Conservation (phyloP, 2,797 vertebrate species). For the Steatocranus sp. region DNA sequence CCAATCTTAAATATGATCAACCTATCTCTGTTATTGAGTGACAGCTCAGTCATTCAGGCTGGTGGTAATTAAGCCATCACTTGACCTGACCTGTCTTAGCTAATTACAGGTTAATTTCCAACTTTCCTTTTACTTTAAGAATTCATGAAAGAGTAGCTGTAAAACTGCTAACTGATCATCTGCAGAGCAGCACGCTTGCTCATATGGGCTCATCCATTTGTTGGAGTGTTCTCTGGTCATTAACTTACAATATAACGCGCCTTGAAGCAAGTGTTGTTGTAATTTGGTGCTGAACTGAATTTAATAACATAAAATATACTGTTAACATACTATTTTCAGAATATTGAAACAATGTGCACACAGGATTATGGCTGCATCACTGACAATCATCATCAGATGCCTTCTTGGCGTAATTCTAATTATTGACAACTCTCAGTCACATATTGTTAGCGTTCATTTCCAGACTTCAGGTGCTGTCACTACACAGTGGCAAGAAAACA, state of each 20-base stretch:
- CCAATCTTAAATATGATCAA: neutral
- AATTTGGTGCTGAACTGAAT: neutral
- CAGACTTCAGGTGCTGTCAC: neutral
- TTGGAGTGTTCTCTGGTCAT: neutral
- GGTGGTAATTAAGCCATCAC: neutral
- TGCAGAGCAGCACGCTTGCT: neutral
- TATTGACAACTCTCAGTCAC: neutral
- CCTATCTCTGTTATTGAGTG: neutral
- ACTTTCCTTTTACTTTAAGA: neutral
- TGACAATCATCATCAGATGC: neutral
- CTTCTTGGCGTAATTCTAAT: neutral
- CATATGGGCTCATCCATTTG: neutral
- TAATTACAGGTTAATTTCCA: neutral
- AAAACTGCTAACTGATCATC: neutral
- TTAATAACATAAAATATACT: neutral
- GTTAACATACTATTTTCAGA: neutral
- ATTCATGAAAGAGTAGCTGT: fast-evolving
- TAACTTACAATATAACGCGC: neutral
- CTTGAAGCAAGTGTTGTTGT: neutral
- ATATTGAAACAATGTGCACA: neutral
- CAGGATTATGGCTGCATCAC: neutral
- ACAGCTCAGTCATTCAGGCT: neutral
- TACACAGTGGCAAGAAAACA: fast-evolving
- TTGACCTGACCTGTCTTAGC: fast-evolving
- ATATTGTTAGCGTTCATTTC: neutral